Percentiles rank a stretch among this genome's conserved stretches.
Conservation (phyloP, 2,797 vertebrate genomes). For the Borostomias antarcticus region DNA sequence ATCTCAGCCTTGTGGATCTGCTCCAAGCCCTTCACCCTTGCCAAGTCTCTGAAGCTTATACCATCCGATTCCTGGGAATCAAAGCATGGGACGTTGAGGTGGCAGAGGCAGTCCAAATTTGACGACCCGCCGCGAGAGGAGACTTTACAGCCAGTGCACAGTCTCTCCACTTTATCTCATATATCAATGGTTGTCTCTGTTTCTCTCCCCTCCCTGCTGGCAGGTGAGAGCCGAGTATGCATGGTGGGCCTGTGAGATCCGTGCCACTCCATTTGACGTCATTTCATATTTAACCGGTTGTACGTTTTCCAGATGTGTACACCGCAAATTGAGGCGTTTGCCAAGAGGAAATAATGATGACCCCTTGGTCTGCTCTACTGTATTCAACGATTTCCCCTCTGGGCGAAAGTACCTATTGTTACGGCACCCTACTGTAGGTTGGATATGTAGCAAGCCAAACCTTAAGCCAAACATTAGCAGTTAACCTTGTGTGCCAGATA, state of each 20-base stretch:
- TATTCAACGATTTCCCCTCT: neutral
- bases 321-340: neutral
- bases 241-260: slow-evolving; percentile 11
- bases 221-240: slow-evolving; percentile 20
- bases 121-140: slow-evolving; percentile 49
- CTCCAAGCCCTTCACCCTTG: slow-evolving; percentile 19
- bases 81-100: slow-evolving; percentile 51
- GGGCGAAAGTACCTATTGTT: too few relatives aligned
- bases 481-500: too few relatives aligned
- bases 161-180: slow-evolving; percentile 31
- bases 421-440: too few relatives aligned
- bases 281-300: slow-evolving; percentile 15
- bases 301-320: neutral
- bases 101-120: slow-evolving; percentile 61
- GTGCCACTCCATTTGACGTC: slow-evolving; percentile 2
- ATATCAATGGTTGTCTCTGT: slow-evolving; percentile 57
- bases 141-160: slow-evolving; percentile 32
- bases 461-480: too few relatives aligned
- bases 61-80: slow-evolving; percentile 53
- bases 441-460: too few relatives aligned
- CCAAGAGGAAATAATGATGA: neutral
- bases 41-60: slow-evolving; percentile 39
- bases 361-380: neutral
- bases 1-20: slow-evolving; percentile 5
- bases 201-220: slow-evolving; percentile 14